Evolutionary conservation across 2,888 invertebrate genomes (phyloP).

Genomic region (Spodoptera littoralis): DNA sequence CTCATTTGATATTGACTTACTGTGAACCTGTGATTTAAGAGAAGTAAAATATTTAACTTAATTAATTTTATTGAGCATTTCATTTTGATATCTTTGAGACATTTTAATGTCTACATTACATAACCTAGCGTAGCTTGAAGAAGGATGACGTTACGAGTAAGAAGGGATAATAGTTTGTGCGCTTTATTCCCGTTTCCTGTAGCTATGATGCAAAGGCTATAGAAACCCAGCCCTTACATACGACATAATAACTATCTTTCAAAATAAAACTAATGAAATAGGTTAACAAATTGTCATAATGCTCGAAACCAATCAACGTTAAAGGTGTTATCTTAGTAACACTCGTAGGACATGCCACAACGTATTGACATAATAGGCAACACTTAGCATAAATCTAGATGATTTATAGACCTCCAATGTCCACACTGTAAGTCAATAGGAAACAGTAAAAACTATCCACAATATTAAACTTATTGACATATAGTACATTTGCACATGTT

Average conservation of each 20-base stretch:
- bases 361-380: slow-evolving; percentile 3
- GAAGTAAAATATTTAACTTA: slow-evolving; percentile 12
- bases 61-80: slow-evolving; percentile 11
- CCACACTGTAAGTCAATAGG: slow-evolving; percentile 17
- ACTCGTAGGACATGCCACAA: background rate
- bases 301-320: background rate
- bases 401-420: background rate
- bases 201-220: no score
- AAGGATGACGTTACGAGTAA: background rate
- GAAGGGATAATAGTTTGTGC: no score
- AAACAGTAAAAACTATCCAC: background rate
- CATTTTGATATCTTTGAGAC: slow-evolving; percentile 17
- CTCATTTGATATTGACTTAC: slow-evolving; percentile 60
- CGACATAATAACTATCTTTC: no score
- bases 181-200: no score
- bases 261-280: no score
- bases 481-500: slow-evolving; percentile 14
- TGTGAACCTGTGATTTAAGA: slow-evolving; percentile 42
- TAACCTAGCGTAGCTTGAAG: background rate
- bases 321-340: background rate
- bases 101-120: background rate
- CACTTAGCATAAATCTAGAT: slow-evolving; percentile 19
- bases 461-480: slow-evolving; percentile 4
- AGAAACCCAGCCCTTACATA: no score
- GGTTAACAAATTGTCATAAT: background rate